phyloP scores from a whole-genome alignment of 2,797 vertebrate species.

The Acanthopagrus latus region DNA sequence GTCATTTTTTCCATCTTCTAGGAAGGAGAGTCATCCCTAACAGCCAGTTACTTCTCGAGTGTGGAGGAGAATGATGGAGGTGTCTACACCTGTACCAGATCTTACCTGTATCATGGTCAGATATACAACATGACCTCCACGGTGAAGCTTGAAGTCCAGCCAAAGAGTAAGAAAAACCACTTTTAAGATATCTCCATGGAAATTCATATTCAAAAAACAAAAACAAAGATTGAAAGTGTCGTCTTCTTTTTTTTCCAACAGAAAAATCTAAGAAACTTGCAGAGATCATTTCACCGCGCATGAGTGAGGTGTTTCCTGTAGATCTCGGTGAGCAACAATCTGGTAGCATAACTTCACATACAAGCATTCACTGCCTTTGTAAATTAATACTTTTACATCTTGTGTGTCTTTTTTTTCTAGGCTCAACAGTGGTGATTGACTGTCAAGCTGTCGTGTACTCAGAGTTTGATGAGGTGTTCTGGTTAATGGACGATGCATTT shows the following conservation, averaged over 20 bases:
- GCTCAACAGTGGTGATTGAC: constrained; percentile 38
- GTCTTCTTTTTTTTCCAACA: constrained; percentile 24
- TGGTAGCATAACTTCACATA: neutral
- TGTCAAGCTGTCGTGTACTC: constrained; percentile 40
- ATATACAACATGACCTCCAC: constrained; percentile 55
- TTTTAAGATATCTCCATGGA: neutral
- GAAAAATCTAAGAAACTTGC: fast-evolving
- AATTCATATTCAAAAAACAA: neutral
- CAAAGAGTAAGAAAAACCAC: constrained; percentile 32
- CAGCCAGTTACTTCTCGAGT: fast-evolving
- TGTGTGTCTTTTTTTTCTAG: constrained; percentile 41
- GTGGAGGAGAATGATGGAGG: constrained; percentile 31
- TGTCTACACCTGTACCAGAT: constrained; percentile 61
- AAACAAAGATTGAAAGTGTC: neutral
- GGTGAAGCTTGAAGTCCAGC: constrained; percentile 17
- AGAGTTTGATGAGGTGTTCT: constrained; percentile 36
- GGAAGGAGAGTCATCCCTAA: neutral
- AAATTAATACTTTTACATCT: neutral
- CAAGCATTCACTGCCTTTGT: neutral
- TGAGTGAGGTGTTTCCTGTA: constrained; percentile 10
- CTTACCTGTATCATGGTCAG: constrained; percentile 48
- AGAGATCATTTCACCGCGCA: constrained; percentile 39
- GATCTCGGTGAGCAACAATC: constrained; percentile 60
- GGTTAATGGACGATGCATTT: constrained; percentile 31
- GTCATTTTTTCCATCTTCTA: constrained; percentile 10